Conservation (phyloP, 2,113 vertebrate species). For the Leiothrix lutea region DNA sequence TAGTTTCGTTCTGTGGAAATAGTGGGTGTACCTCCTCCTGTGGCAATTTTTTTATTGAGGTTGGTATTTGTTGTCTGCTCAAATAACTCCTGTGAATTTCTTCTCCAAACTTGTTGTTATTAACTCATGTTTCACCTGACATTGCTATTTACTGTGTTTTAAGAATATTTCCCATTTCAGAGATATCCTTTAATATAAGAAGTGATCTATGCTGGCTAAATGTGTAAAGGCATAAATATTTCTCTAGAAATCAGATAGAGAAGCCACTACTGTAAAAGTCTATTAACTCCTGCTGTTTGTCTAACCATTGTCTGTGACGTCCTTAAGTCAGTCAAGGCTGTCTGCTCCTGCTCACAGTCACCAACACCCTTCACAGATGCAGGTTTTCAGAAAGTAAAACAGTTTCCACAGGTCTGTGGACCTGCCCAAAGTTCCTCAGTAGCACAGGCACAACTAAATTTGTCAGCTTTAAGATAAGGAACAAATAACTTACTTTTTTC, state of each 20-base stretch:
- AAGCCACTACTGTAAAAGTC: neutral
- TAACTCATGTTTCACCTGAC: neutral
- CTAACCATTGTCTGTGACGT: neutral
- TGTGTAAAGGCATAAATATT: neutral
- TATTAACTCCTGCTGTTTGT: neutral
- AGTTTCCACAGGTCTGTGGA: neutral
- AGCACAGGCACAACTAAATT: neutral
- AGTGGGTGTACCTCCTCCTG: neutral
- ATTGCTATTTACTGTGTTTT: neutral
- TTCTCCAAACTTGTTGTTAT: neutral
- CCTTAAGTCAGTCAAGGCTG: neutral
- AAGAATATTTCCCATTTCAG: neutral
- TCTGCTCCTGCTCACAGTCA: neutral
- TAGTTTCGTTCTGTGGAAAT: neutral
- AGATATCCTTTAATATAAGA: neutral
- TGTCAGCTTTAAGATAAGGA: neutral
- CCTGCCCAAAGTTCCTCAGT: neutral
- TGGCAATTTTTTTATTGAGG: neutral
- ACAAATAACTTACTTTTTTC: neutral
- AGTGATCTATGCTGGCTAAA: neutral
- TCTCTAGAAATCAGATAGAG: neutral
- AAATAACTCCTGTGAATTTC: neutral
- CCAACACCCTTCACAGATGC: neutral
- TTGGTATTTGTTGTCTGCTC: neutral
- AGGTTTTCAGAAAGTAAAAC: neutral